These are phyloP conservation scores for Idaea dimidiata DNA, from an alignment of 2,888 invertebrate species.

Conservation along the genomic window DNA sequence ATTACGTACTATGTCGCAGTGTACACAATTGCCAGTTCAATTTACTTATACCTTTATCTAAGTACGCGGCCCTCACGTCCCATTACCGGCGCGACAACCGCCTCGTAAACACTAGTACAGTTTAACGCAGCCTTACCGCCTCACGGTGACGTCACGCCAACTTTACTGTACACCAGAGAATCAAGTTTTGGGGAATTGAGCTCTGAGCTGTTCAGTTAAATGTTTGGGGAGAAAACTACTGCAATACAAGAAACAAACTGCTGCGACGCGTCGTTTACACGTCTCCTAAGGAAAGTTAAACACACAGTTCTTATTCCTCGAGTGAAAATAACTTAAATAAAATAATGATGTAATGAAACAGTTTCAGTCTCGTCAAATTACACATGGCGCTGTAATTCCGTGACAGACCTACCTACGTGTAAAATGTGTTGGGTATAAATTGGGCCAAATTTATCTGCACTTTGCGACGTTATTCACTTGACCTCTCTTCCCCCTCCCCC, in stretches of 20 bases:
- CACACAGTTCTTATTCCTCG: no score
- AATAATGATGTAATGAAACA: background rate
- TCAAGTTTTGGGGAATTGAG: background rate
- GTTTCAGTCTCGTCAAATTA: background rate
- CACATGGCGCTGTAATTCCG: background rate
- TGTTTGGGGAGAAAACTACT: background rate
- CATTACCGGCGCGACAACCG: background rate
- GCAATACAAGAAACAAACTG: background rate
- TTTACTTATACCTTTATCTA: background rate
- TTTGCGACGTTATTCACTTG: constrained; percentile 16
- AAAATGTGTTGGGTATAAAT: constrained; percentile 15
- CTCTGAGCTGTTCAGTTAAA: constrained; percentile 1
- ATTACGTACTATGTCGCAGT: background rate
- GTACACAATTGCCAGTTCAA: background rate
- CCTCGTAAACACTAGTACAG: background rate
- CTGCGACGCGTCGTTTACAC: background rate
- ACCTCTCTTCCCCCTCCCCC: constrained; percentile 7
- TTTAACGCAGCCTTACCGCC: background rate
- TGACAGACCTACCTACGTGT: background rate
- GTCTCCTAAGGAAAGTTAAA: no score
- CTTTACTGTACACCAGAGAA: background rate
- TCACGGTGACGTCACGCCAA: background rate
- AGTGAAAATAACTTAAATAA: no score
- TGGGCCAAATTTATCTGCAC: constrained; percentile 22
- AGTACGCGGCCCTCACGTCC: background rate